Percentiles rank a stretch among this genome's conserved stretches.
These are phyloP conservation scores for Gadopsis bispinosus DNA, from an alignment of 2,797 vertebrate species.

Conservation along the genomic window DNA sequence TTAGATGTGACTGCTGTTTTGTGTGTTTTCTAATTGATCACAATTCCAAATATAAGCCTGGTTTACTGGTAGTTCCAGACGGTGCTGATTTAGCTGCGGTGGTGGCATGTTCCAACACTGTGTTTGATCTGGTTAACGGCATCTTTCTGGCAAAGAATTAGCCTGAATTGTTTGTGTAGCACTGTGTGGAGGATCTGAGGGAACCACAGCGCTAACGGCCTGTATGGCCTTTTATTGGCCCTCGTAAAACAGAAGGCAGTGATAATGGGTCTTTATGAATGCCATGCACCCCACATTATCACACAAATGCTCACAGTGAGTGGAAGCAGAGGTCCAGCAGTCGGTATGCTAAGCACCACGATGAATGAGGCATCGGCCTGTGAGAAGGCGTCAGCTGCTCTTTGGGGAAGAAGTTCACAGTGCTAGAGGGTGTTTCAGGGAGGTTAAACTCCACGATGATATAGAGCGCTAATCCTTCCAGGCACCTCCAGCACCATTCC, in stretches of 20 bases:
- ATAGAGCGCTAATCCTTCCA: background rate
- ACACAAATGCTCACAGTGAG: conserved; percentile 3
- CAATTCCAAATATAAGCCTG: background rate
- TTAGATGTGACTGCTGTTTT: background rate
- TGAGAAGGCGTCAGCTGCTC: conserved; percentile 16
- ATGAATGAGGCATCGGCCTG: conserved; percentile 1
- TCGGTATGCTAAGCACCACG: background rate
- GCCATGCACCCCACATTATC: conserved; percentile 12
- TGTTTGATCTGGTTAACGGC: conserved; percentile 35
- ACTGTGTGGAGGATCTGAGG: conserved; percentile 25
- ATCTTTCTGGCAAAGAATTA: conserved; percentile 7
- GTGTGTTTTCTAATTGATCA: background rate
- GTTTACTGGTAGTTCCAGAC: background rate
- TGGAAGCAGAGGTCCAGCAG: conserved; percentile 17
- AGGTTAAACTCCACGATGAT: conserved; percentile 39
- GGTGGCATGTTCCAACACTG: too few species aligned
- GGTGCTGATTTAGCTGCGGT: background rate
- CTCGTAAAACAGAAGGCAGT: conserved; percentile 44
- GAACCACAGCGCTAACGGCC: background rate
- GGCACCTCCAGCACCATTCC: conserved; percentile 16
- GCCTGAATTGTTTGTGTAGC: conserved; percentile 18
- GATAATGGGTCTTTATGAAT: conserved; percentile 38
- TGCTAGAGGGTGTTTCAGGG: conserved; percentile 26
- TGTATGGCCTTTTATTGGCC: conserved; percentile 43
- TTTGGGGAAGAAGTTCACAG: conserved; percentile 14